Base-by-base conservation (phyloP, 1,140 invertebrate genomes). In the Drosophila novamexicana region DNA sequence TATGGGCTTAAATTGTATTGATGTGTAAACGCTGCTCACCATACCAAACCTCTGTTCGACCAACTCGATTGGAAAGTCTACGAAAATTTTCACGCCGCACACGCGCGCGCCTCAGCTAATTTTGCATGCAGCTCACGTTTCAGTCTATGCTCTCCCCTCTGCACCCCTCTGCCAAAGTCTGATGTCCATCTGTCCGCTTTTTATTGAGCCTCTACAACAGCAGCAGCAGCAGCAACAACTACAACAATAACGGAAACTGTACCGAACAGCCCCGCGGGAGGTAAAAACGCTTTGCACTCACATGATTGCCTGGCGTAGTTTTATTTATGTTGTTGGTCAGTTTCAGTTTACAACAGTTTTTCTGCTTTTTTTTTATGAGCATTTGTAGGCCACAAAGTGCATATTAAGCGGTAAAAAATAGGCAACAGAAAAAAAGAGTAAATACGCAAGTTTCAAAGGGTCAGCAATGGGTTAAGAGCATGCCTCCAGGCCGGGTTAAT, bases 1-100 rank as follows among this genome's bases (percentile, higher is more conserved):
- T 88, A 89, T 89, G 80, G 83, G 73, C 83, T 88, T 84, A 83
- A 89, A 89, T 88, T 83, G 84, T 89, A 83, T 89, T 88, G 80
- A 89, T 69, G 82, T 77, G 72, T 70, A 70, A 70, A 59, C 69
- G 68, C 71, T 74, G 71, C 57, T 74, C 71, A 66, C 42, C 71
- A 74, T 69, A 69, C 71, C 57, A 69, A 56, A 52, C 57, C 42
- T 62, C 14, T n/a, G 40, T 9, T 45, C 37, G 14, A 39, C 39
- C 58, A 63, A 39, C 61, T 65, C 57, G 36, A 47, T 37, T 37
- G 45, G 69, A 62, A 62, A 73, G 78, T 53, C 63, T 77, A 81
- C 80, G 69, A 81, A 86, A 79, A 82, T 88, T 82, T 88, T 86
- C 79, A 89, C 84, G 83, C 76, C 80, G 84, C 73, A 89, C 83